Evolutionary conservation across 2,113 vertebrate genomes (phyloP), one percentile per base, ranked within the genome.

Genomic region (Gobio gobio): DNA sequence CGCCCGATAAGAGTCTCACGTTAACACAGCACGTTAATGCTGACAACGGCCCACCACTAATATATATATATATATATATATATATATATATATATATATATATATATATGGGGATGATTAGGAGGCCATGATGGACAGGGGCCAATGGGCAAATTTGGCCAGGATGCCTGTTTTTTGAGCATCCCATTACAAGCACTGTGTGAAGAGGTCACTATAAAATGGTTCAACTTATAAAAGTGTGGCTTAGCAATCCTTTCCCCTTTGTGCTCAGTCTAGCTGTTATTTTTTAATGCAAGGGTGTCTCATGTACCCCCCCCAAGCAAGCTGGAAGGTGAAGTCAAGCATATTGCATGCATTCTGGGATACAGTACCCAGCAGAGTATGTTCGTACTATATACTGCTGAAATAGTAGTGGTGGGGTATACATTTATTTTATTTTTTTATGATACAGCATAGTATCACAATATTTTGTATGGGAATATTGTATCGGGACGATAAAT

Each of bases 291-390:
- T 72, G 78, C 40, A 79, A 18, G 10, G 33, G 64, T 12, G 43
- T 29, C 22, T 20, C 77, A 51, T 26, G 18, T 13, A 10, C 1
- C 10, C 75, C 20, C 45, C 36, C 20, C 0, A 24, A 45, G 43
- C 12, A 74, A 47, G 8, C 43, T 24, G 10, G 43, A 45, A 74
- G 43, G 70, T 70, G 33, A 70, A 40, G 66, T 47, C 70, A 24
- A 74, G 51, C 49, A 20, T 77, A 77, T 1, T 77, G 49, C 26
- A 77, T 77, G 26, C 16, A 77, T 77, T 56, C 26, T 36, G 36
- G 36, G 36, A 54, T 33, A 56, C 49, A 56, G 5, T 18, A 75
- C 40, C 16, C 74, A 77, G 22, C 10, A 73, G 40, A 73, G 12
- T 73, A 14, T 0, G 1, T 12, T 49, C n/a, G 26, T 47, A 43